Evolutionary conservation across 2,797 vertebrate species (phyloP).

Genomic region (Anguilla obscura): DNA sequence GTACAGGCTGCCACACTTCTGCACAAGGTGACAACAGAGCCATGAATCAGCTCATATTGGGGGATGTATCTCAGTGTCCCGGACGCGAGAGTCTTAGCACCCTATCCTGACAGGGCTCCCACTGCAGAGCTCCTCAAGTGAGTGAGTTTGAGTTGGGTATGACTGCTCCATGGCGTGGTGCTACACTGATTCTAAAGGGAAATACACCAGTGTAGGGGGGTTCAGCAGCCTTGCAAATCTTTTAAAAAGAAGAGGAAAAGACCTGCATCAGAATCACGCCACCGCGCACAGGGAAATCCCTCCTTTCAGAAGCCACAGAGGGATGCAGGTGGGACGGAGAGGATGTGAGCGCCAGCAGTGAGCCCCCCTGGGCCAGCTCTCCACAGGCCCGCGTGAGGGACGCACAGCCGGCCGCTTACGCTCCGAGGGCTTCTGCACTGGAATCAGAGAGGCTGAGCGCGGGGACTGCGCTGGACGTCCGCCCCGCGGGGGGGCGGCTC

Average conservation of each 20-base stretch:
- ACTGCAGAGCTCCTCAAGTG: not conserved
- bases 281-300: not conserved
- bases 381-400: not conserved
- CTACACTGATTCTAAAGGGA: not conserved
- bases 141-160: not conserved
- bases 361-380: not conserved
- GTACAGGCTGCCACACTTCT: not conserved
- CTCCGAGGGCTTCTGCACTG: no score
- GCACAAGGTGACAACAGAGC: not conserved
- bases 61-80: no score
- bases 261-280: not conserved
- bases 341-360: not conserved
- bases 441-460: not conserved
- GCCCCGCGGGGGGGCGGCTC: not conserved
- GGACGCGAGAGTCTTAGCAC: not conserved
- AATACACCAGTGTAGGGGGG: not conserved
- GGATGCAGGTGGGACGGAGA: not conserved
- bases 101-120: not conserved
- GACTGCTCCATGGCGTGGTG: not conserved
- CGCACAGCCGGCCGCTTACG: not conserved
- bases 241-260: not conserved
- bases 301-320: not conserved
- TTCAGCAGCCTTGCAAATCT: not conserved
- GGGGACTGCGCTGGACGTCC: not conserved
- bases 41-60: not conserved